Evolutionary conservation across 2,113 vertebrate genomes (phyloP).

Genomic region (Eubucco bourcierii): DNA sequence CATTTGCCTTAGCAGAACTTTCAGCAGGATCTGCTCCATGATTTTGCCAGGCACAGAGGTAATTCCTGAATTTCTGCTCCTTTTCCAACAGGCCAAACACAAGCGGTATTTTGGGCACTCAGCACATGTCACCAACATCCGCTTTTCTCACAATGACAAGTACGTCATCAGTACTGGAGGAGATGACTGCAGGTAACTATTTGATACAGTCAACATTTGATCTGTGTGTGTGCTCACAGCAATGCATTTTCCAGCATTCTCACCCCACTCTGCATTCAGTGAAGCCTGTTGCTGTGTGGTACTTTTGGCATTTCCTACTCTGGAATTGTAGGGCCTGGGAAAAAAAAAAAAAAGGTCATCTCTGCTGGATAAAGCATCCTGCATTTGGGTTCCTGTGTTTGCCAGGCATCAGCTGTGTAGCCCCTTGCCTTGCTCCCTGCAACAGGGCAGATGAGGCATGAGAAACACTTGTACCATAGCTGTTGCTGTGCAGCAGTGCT

Average conservation of each 20-base stretch:
- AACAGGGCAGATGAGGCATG: not conserved
- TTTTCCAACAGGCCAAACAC: slow-evolving; percentile 87
- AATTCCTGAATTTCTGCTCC: not conserved
- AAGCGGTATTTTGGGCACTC: slow-evolving; percentile 97
- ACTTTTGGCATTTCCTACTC: not conserved
- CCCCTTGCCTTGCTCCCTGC: not conserved
- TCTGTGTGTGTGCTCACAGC: not conserved
- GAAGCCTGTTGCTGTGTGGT: not conserved
- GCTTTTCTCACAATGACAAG: slow-evolving; percentile 93
- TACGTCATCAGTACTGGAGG: slow-evolving; percentile 92
- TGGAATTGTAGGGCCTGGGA: no score
- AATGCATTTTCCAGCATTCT: not conserved
- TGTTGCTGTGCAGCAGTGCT: accelerated
- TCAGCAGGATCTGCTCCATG: no score
- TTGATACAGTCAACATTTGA: no score
- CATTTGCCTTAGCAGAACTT: no score
- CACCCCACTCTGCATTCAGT: accelerated
- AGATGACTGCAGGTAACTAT: slow-evolving; percentile 90
- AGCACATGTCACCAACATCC: slow-evolving; percentile 92
- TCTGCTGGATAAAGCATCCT: not conserved
- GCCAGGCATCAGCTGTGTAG: not conserved
- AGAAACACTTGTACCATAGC: no score
- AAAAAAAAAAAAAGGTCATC: no score
- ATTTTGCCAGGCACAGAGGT: no score
- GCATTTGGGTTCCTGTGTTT: no score